Conservation (phyloP, 2,888 invertebrate genomes). For the Ypsolopha sequella region DNA sequence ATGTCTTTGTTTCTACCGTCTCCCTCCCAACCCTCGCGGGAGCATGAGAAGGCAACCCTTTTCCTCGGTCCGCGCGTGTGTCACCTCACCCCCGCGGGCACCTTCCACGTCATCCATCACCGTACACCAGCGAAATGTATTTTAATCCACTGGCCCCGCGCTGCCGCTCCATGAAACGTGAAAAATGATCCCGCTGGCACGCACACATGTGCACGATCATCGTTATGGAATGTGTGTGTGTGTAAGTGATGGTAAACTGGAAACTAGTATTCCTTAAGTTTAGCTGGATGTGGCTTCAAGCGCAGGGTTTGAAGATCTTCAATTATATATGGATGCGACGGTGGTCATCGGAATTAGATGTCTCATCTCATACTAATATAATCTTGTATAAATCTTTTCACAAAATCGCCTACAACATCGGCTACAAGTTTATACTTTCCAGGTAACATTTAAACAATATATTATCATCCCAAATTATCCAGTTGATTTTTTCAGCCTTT, state of each 20-base stretch:
- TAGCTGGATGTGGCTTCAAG: neutral
- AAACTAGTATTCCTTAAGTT: neutral
- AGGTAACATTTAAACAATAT: no score
- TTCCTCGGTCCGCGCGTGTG: conserved; percentile 19
- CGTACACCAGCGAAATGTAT: conserved; percentile 60
- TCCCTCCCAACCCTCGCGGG: conserved; percentile 1
- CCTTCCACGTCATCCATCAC: conserved; percentile 52
- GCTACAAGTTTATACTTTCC: no score
- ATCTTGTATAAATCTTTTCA: no score
- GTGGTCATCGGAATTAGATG: no score
- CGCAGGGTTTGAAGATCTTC: no score
- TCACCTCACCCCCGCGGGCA: conserved; percentile 7
- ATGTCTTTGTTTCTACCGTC: neutral
- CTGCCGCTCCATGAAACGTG: conserved; percentile 65
- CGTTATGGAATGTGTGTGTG: conserved; percentile 10
- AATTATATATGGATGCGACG: no score
- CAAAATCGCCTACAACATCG: no score
- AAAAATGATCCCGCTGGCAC: conserved; percentile 57
- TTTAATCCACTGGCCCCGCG: conserved; percentile 64
- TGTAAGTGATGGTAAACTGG: conserved; percentile 14
- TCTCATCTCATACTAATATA: no score
- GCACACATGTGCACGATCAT: conserved; percentile 13
- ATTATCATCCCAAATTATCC: no score
- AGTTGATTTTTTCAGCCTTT: no score
- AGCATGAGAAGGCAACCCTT: conserved; percentile 41